phyloP scores from a whole-genome alignment of 2,113 vertebrate genomes.

The Dicrurus megarhynchus region DNA sequence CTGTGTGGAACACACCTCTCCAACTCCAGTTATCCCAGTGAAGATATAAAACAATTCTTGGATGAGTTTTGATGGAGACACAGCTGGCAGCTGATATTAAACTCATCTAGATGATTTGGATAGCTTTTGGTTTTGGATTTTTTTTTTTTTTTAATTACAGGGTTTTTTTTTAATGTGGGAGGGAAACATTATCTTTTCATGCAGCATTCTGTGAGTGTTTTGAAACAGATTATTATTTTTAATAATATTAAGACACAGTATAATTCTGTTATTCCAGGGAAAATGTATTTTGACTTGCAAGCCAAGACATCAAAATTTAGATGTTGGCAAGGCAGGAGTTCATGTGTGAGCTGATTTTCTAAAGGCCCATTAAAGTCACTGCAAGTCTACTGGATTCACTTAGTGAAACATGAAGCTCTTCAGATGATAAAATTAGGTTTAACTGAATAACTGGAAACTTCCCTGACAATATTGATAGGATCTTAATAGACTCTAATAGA shows the following conservation, averaged over 20 bases:
- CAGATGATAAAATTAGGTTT: background rate
- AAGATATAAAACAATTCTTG: background rate
- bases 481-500: rapidly evolving
- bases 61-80: background rate
- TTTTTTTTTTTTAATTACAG: background rate
- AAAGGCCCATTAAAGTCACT: background rate
- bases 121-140: rapidly evolving
- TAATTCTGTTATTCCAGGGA: background rate
- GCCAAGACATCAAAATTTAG: background rate
- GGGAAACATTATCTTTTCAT: background rate
- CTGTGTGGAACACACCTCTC: background rate
- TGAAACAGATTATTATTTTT: background rate
- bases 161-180: background rate
- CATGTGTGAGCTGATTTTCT: background rate
- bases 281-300: background rate
- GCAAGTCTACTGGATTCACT: background rate
- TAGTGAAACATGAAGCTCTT: background rate
- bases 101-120: background rate
- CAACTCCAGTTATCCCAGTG: background rate
- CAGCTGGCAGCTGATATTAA: background rate
- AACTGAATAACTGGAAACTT: background rate
- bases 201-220: background rate
- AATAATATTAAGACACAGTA: background rate
- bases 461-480: background rate
- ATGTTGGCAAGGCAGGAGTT: background rate